Evolutionary conservation across 2,888 invertebrate genomes (phyloP).

Genomic region (Minunthozetes semirufus): DNA sequence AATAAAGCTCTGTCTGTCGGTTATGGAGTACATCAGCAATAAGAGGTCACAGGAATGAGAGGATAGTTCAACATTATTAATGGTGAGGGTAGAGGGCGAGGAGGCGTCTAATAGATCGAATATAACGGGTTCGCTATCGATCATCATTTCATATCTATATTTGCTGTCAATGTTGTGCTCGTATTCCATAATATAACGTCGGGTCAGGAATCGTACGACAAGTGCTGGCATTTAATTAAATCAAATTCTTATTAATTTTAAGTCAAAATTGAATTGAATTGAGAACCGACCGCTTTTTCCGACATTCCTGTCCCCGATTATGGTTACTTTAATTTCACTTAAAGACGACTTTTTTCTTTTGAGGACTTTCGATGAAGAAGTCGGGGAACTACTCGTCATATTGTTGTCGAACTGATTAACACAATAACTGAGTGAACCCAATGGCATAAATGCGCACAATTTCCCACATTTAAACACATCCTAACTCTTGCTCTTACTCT

Average conservation of each 20-base stretch:
- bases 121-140: slow-evolving; percentile 79
- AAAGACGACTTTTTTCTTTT: slow-evolving; percentile 81
- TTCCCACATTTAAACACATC: too few species aligned
- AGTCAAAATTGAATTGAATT: not conserved
- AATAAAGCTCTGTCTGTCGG: slow-evolving; percentile 74
- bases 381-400: slow-evolving; percentile 52
- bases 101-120: slow-evolving; percentile 87
- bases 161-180: slow-evolving; percentile 86
- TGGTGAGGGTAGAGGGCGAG: slow-evolving; percentile 48
- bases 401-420: too few species aligned
- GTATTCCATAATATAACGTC: slow-evolving; percentile 87
- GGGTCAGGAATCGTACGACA: slow-evolving; percentile 83
- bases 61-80: not conserved
- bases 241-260: too few species aligned
- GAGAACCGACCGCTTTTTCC: slow-evolving; percentile 74
- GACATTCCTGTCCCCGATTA: slow-evolving; percentile 79
- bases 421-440: not conserved
- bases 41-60: slow-evolving; percentile 47
- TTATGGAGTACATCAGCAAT: slow-evolving; percentile 80
- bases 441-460: not conserved
- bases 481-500: not conserved
- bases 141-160: slow-evolving; percentile 79
- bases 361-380: slow-evolving; percentile 61
- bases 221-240: slow-evolving; percentile 50
- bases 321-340: slow-evolving; percentile 82